Evolutionary conservation across 64 coral and sea anemone species (phyloP), one percentile per base, ranked within the genome.

Genomic region (Montipora sp.): DNA sequence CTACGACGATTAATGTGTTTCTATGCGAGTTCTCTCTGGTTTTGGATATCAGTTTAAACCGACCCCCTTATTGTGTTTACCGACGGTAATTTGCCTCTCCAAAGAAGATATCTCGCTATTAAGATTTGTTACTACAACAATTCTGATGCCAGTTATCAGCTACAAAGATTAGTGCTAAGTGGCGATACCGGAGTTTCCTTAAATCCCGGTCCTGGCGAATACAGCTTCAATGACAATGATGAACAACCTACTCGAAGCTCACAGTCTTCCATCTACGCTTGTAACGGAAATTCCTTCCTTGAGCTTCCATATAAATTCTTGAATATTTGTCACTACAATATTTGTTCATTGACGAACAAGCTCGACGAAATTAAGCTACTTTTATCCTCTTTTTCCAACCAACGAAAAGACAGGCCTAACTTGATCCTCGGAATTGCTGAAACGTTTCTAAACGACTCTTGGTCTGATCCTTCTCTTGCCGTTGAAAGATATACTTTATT

Each of bases 131-230:
- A 80, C 53, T 80, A 49, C 48, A 51, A 51, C 20, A 80, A 80
- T 51, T 80, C 78, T 61, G 81, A 84, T 23, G 81, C 81, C 57
- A 22, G 18, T 65, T 63, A 84, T 63, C 81, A 84, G 43, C 58
- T 84, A 16, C 81, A 65, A 46, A 84, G 55, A 65, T 63, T 84
- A 22, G 57, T 84, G 55, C 59, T 66, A 3, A 84, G 81, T 84
- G 81, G 81, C 19, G 81, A 84, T 61, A 84, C 81, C 44, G 81
- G 59, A 21, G 55, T 84, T 67, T 84, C 81, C 8, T 63, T 84
- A 67, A 84, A 84, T 58, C 51, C 78, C 27, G 72, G 72, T 75
- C 72, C 72, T 9, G 23, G 19, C 1, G n/a, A 21, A 75, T 6
- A 75, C 72, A 75, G 8, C 72, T 19, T 22, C 72, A 23, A 23